A percentile compares a stretch with the other conserved stretches of the same genome.
These are phyloP conservation scores for Syngnathus scovelli DNA, from an alignment of 2,113 vertebrate genomes.

Conservation along the genomic window DNA sequence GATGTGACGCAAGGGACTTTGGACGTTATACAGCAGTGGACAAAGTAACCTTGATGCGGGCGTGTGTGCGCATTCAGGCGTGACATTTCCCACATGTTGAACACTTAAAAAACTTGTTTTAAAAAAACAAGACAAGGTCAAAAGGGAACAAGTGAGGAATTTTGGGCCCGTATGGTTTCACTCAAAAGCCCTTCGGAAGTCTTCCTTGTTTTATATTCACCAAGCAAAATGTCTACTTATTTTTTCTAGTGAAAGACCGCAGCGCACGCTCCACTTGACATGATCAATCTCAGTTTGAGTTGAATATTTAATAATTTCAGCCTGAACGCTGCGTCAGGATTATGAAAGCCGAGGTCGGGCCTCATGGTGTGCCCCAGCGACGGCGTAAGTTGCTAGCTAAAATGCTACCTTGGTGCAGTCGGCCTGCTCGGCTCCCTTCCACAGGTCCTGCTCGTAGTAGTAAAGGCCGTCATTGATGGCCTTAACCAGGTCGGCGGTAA, in stretches of 20 bases:
- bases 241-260: too few relatives aligned
- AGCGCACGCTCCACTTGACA: too few relatives aligned
- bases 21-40: constrained; percentile 30
- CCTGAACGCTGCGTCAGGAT: neutral
- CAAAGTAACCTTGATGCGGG: constrained; percentile 35
- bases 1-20: constrained; percentile 39
- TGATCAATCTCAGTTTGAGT: too few relatives aligned
- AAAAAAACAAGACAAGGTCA: too few relatives aligned
- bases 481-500: constrained; percentile 88
- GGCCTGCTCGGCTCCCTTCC: constrained; percentile 72
- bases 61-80: constrained; percentile 48
- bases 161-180: too few relatives aligned
- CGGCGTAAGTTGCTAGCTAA: too few relatives aligned
- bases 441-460: constrained; percentile 97
- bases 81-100: constrained; percentile 49
- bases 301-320: too few relatives aligned
- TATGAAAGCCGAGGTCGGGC: neutral
- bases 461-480: constrained; percentile 96
- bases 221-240: too few relatives aligned
- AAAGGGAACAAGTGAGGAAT: too few relatives aligned
- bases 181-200: too few relatives aligned
- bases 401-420: constrained; percentile 86
- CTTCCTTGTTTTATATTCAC: too few relatives aligned
- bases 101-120: neutral
- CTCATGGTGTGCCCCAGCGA: too few relatives aligned